Evolutionary conservation across 2,113 vertebrate species (phyloP).

Genomic region (Empidonax traillii): DNA sequence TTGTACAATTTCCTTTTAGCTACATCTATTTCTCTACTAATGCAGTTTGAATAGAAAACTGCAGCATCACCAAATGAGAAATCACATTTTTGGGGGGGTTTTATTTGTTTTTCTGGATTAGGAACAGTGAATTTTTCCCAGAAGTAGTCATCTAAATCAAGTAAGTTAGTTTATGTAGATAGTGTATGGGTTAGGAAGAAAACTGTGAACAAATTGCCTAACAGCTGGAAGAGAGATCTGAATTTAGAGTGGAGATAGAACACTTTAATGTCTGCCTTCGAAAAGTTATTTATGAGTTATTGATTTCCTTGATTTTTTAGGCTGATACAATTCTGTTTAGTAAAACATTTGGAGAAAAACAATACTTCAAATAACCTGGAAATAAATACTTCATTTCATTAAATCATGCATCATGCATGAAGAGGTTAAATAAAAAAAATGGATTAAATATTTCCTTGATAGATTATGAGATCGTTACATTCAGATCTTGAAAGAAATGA

Average conservation of each 20-base stretch:
- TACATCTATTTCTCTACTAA: background rate
- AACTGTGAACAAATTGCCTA: background rate
- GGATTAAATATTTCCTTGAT: background rate
- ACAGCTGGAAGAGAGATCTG: background rate
- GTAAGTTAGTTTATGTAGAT: background rate
- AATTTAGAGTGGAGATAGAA: background rate
- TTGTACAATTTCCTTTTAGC: background rate
- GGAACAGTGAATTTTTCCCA: background rate
- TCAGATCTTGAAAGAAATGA: background rate
- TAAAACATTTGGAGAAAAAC: background rate
- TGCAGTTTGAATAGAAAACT: background rate
- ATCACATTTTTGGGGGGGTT: background rate
- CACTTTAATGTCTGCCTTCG: background rate
- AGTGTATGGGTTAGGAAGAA: background rate
- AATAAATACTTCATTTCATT: background rate
- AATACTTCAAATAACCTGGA: background rate
- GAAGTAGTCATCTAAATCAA: background rate
- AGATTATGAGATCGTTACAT: background rate
- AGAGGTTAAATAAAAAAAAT: background rate
- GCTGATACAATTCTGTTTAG: background rate
- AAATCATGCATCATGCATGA: background rate
- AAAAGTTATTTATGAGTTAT: background rate
- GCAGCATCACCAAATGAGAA: background rate
- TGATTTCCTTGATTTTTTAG: background rate
- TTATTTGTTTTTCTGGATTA: background rate